phyloP scores from a whole-genome alignment of 2,113 vertebrate species.

The Cyanocitta stelleri region DNA sequence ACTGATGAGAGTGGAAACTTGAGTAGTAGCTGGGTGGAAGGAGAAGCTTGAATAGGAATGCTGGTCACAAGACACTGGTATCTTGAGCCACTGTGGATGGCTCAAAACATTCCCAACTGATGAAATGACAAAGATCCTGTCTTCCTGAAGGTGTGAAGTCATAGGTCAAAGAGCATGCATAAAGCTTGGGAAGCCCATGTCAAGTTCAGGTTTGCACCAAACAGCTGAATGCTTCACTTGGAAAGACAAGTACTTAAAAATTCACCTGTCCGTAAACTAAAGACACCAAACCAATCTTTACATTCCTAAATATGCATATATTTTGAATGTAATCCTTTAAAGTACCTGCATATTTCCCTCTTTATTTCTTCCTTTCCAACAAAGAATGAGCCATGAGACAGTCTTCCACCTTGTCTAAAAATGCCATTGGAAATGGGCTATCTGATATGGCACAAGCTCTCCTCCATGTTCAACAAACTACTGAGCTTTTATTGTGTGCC shows the following conservation, averaged over 20 bases:
- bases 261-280: not conserved
- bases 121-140: not conserved
- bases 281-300: not conserved
- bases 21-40: not conserved
- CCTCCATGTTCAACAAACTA: not conserved
- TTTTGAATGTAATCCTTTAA: not conserved
- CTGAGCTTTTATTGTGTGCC: not conserved
- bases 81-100: too few relatives aligned
- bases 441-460: not conserved
- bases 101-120: fast-evolving
- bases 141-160: not conserved
- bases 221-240: not conserved
- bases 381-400: not conserved
- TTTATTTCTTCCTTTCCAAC: not conserved
- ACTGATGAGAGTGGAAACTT: fast-evolving
- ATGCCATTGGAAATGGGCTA: not conserved
- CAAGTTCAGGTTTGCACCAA: not conserved
- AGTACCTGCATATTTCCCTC: fast-evolving
- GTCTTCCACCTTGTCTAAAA: not conserved
- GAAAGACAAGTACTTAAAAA: not conserved
- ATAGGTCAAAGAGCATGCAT: not conserved
- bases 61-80: not conserved
- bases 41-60: not conserved
- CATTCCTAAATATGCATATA: fast-evolving
- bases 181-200: not conserved